A percentile compares a stretch with the other conserved stretches of the same genome.
phyloP scores from a whole-genome alignment of 2,888 invertebrate species.

The Alcis repandata region DNA sequence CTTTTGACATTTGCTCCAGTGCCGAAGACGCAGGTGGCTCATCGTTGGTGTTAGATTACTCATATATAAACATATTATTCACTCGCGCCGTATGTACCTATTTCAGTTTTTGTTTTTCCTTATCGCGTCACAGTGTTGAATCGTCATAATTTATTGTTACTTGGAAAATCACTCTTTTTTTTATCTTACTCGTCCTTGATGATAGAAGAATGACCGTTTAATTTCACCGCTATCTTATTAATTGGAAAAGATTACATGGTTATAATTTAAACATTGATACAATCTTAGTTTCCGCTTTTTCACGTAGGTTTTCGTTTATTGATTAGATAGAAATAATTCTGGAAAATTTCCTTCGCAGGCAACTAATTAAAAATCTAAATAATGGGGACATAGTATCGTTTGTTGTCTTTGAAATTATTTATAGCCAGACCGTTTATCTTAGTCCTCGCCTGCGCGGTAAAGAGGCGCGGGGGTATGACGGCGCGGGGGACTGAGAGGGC shows the following conservation, averaged over 20 bases:
- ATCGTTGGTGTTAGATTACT: constrained; percentile 18
- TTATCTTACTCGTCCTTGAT: constrained; percentile 22
- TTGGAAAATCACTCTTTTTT: constrained; percentile 22
- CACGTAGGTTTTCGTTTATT: background rate
- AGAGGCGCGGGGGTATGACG: no score
- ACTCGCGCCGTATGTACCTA: constrained; percentile 13
- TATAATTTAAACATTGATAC: constrained; percentile 12
- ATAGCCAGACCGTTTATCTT: no score
- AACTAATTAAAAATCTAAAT: background rate
- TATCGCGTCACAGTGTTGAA: constrained; percentile 16
- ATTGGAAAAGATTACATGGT: constrained; percentile 18
- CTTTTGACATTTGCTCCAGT: background rate
- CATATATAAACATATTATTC: constrained; percentile 25
- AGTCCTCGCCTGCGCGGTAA: no score
- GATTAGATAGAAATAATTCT: constrained; percentile 5
- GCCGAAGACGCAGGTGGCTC: constrained; percentile 9
- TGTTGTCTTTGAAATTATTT: no score
- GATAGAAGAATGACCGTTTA: constrained; percentile 11
- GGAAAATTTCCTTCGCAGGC: constrained; percentile 4
- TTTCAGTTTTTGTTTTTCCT: constrained; percentile 21
- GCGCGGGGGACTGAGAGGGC: no score
- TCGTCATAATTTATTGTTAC: constrained; percentile 11
- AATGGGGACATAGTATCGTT: no score
- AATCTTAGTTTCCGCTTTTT: constrained; percentile 20
- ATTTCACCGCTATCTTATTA: constrained; percentile 30